Conservation (phyloP, 2,113 vertebrate genomes). For the Antennarius striatus region DNA sequence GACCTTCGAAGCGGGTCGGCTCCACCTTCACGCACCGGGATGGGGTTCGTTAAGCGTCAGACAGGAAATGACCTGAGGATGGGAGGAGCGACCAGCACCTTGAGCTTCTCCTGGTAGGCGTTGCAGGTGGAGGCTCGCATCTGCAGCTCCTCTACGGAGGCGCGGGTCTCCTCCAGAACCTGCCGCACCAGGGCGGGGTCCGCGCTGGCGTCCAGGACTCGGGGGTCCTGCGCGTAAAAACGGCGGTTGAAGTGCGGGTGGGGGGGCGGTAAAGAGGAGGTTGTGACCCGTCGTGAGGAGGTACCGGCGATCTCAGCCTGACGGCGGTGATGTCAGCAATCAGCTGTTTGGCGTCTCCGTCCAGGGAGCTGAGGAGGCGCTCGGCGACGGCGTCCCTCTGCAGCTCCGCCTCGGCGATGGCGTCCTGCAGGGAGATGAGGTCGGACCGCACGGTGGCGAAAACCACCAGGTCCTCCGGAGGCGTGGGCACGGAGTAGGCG, state of each 20-base stretch:
- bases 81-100: conserved; percentile 73
- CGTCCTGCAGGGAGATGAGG: conserved; percentile 68
- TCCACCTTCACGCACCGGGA: conserved; percentile 76
- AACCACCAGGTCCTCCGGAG: conserved; percentile 83
- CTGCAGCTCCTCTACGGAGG: conserved; percentile 83
- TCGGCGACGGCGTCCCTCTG: conserved; percentile 76
- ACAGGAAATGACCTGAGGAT: background rate
- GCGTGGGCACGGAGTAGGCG: conserved; percentile 76
- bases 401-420: conserved; percentile 74
- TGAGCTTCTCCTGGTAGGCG: conserved; percentile 87
- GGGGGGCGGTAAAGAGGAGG: too few relatives aligned
- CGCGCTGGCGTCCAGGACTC: conserved; percentile 81
- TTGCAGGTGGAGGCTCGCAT: conserved; percentile 80
- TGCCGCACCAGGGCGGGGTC: conserved; percentile 76
- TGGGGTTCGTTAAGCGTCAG: background rate
- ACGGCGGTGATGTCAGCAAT: conserved; percentile 77
- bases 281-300: too few relatives aligned
- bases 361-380: conserved; percentile 79
- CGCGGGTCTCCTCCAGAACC: conserved; percentile 77
- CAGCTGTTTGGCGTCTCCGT: conserved; percentile 80
- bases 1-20: conserved; percentile 81
- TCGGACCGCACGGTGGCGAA: conserved; percentile 80
- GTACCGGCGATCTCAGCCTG: conserved; percentile 79
- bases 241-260: background rate
- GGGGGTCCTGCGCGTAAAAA: conserved; percentile 75